phyloP scores from a whole-genome alignment of 2,888 invertebrate species.

The Caenorhabditis sp. region DNA sequence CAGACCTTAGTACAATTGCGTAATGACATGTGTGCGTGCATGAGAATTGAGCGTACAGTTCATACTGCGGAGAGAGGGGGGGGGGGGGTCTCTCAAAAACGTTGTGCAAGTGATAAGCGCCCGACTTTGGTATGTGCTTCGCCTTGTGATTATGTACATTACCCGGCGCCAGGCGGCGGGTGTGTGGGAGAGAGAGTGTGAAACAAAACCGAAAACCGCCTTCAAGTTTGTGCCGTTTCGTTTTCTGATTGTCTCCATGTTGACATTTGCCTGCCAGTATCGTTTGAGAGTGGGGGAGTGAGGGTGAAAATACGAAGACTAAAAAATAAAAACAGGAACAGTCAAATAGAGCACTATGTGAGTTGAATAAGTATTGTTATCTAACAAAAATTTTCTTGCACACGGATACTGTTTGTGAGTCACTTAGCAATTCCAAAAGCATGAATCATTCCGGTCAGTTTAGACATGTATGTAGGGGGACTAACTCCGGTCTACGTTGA shows the following conservation, averaged over 20 bases:
- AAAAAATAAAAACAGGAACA: not conserved
- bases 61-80: slow-evolving; percentile 13
- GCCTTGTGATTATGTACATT: slow-evolving; percentile 53
- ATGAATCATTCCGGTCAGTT: too few relatives aligned
- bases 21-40: slow-evolving; percentile 9
- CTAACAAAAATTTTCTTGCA: too few relatives aligned
- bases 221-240: slow-evolving; percentile 38
- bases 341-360: not conserved
- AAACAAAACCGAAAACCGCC: slow-evolving; percentile 46
- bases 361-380: too few relatives aligned
- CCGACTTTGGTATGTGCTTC: slow-evolving; percentile 29
- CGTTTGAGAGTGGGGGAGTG: not conserved
- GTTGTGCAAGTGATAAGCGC: slow-evolving; percentile 55
- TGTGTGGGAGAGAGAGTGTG: slow-evolving; percentile 12
- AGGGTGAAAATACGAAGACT: not conserved
- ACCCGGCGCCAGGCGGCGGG: slow-evolving; percentile 32
- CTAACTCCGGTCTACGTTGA: too few relatives aligned
- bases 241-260: slow-evolving; percentile 18
- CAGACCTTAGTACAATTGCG: not conserved
- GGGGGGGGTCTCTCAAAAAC: slow-evolving; percentile 10
- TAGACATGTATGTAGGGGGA: too few relatives aligned
- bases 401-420: too few relatives aligned
- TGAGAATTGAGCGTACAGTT: slow-evolving; percentile 25
- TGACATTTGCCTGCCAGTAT: slow-evolving; percentile 25
- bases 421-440: too few relatives aligned